phyloP scores from a whole-genome alignment of 23 tunicate genomes.

The Halocynthia aurantium region DNA sequence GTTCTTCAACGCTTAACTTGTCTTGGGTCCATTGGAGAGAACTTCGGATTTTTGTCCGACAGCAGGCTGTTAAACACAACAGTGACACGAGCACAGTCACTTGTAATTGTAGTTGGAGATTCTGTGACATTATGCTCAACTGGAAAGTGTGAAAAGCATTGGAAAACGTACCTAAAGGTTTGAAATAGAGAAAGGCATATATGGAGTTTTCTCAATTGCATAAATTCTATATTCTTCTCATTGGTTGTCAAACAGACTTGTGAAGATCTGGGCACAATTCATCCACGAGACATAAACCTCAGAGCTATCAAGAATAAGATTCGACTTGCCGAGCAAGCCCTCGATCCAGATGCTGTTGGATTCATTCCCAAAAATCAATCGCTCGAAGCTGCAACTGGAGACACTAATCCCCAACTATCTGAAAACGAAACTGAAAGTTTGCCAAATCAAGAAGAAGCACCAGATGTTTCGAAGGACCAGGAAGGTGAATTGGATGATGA shows the following conservation, averaged over 20 bases:
- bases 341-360: slow-evolving; percentile 21
- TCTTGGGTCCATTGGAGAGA: slow-evolving; percentile 24
- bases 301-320: background rate
- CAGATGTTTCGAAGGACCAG: background rate
- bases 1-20: slow-evolving; percentile 34
- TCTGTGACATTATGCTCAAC: slow-evolving; percentile 53
- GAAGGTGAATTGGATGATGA: background rate
- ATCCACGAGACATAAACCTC: slow-evolving; percentile 5
- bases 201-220: background rate
- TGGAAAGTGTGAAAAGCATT: slow-evolving; percentile 36
- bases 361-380: slow-evolving; percentile 9
- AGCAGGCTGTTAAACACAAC: slow-evolving; percentile 40
- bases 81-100: slow-evolving; percentile 33
- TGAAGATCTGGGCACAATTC: slow-evolving; percentile 6
- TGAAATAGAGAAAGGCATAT: background rate
- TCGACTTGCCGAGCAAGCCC: background rate
- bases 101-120: slow-evolving; percentile 51
- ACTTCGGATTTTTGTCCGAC: slow-evolving; percentile 49
- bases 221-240: background rate
- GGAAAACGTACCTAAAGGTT: slow-evolving; percentile 32
- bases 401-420: background rate
- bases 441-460: background rate
- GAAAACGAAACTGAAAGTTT: background rate
- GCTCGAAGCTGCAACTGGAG: too few species aligned
- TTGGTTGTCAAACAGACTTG: slow-evolving; percentile 7